These are phyloP conservation scores for Syngnathus scovelli DNA, from an alignment of 2,113 vertebrate genomes.

Conservation along the genomic window DNA sequence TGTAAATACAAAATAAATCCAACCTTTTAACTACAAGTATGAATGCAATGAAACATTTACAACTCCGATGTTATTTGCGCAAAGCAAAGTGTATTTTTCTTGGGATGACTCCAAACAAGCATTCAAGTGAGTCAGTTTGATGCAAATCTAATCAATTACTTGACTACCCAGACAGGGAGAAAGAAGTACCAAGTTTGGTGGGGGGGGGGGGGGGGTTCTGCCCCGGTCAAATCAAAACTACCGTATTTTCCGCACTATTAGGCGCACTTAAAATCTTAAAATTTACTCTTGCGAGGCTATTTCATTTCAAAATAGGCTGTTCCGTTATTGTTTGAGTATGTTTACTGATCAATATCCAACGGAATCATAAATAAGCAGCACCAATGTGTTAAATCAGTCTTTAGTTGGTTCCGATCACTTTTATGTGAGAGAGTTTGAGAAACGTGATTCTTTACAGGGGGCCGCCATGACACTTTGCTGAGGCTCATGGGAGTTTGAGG, in stretches of 20 bases:
- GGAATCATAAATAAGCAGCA: too few relatives aligned
- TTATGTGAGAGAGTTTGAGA: too few relatives aligned
- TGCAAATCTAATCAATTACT: slow-evolving; percentile 29
- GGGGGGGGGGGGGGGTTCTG: slow-evolving; percentile 9
- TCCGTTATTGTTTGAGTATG: too few relatives aligned
- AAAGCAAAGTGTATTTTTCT: slow-evolving; percentile 36
- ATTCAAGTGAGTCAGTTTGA: slow-evolving; percentile 49
- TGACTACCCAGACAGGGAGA: slow-evolving; percentile 30
- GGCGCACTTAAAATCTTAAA: too few relatives aligned
- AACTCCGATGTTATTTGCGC: slow-evolving; percentile 32
- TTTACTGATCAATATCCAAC: too few relatives aligned
- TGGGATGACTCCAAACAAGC: slow-evolving; percentile 22
- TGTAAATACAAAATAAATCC: slow-evolving; percentile 60
- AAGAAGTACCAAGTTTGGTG: slow-evolving; percentile 42
- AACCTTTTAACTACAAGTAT: slow-evolving; percentile 49
- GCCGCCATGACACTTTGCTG: too few relatives aligned
- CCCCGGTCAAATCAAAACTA: slow-evolving; percentile 35
- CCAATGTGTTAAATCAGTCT: too few relatives aligned
- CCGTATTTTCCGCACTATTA: background rate
- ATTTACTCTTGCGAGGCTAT: too few relatives aligned
- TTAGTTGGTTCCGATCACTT: too few relatives aligned
- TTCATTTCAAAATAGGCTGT: too few relatives aligned
- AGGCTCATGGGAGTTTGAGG: too few relatives aligned
- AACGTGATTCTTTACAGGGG: too few relatives aligned
- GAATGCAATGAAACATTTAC: slow-evolving; percentile 50